Base-by-base conservation (phyloP, 2,888 invertebrate species). In the Ptilodon capucinus region DNA sequence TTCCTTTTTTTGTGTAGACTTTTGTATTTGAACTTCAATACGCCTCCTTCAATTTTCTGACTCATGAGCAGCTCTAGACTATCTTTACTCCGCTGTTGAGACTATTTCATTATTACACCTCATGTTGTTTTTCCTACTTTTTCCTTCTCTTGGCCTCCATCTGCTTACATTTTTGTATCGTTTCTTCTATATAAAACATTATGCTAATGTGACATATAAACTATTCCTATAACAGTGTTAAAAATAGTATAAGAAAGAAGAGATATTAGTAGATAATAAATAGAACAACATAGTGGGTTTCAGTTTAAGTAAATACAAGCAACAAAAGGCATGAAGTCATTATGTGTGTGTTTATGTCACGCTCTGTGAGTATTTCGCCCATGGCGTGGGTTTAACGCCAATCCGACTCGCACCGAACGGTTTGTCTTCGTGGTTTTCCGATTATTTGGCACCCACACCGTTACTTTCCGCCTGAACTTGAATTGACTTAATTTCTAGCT, bases 401-500 rank as follows among this genome's bases (percentile, higher is more conserved):
- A 78, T 79, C 61, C 64, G 66, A 76, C 61, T 73, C 64, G 59
- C 71, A 76, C 61, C 54, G 65, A 84, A 80, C 80, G 74, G 80
- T 81, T 78, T 68, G 67, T 64, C 60, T 66, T 73, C 73, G 74
- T 76, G 71, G 74, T 82, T 88, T 84, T 80, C 76, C 73, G 70
- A 84, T 81, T 81, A 84, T 87, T 87, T 84, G 73, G 73, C 64
- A 68, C 62, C 64, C 63, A 71, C 59, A 48, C 88, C 88, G 89
- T 88, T 88, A 90, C 58, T 74, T 76, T 60, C 64, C 61, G 54
- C 66, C 66, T 75, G 71, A 77, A 76, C 74, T 76, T 62, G 60
- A 66, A 73, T 62, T 66, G 59, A 54, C 54, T 45, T 40, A 41
- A 54, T 44, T 58, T 51, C 42, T 52, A 51, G 53, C 40, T 57